These are phyloP conservation scores for Illadopsis cleaveri DNA, from an alignment of 2,113 vertebrate genomes.

Conservation along the genomic window DNA sequence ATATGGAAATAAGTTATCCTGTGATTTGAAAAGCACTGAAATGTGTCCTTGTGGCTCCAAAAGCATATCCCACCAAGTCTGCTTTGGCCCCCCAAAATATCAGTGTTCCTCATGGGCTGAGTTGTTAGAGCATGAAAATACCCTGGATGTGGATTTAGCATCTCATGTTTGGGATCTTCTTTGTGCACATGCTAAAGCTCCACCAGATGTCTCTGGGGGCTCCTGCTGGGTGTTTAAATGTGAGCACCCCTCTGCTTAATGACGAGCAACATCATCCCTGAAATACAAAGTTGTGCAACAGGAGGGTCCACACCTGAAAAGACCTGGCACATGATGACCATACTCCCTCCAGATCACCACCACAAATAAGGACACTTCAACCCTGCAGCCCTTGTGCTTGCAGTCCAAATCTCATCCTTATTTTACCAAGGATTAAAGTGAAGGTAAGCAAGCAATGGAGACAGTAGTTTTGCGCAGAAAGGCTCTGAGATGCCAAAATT, in stretches of 20 bases:
- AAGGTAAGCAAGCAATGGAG: neutral
- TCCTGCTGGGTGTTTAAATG: neutral
- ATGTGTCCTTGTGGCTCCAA: neutral
- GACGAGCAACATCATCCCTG: neutral
- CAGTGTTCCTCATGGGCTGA: neutral
- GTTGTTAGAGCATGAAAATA: neutral
- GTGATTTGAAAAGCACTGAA: neutral
- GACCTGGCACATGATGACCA: too few relatives aligned
- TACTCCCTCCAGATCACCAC: neutral
- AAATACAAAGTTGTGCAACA: neutral
- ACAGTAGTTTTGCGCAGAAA: neutral
- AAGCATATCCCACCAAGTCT: neutral
- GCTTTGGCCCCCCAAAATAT: neutral
- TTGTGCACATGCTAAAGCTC: neutral
- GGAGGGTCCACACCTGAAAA: neutral
- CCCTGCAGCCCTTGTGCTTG: neutral
- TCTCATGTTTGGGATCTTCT: neutral
- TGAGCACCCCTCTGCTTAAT: neutral
- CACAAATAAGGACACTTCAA: neutral
- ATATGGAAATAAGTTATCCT: neutral
- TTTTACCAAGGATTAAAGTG: neutral
- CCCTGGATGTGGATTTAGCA: neutral
- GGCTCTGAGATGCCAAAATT: neutral
- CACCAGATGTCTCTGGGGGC: neutral
- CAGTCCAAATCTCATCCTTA: neutral